These are phyloP conservation scores for Heliocidaris tuberculata DNA, from an alignment of 35 echinoderm and acorn worm genomes.

Conservation along the genomic window DNA sequence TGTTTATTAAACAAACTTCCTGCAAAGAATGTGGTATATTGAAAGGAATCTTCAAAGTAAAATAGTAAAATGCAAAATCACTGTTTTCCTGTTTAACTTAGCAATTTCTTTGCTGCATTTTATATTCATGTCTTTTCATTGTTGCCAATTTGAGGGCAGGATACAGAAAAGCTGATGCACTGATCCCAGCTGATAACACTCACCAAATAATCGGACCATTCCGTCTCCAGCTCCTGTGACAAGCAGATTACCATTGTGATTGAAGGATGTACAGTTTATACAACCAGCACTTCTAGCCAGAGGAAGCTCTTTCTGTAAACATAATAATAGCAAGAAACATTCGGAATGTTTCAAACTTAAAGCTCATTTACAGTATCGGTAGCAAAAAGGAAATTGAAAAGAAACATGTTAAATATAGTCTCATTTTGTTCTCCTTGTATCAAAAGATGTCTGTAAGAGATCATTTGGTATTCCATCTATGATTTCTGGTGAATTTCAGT, in stretches of 20 bases:
- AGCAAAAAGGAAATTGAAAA: too few relatives aligned
- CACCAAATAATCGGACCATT: constrained; percentile 86
- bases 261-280: constrained; percentile 87
- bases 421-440: too few relatives aligned
- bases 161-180: not conserved
- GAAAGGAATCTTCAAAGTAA: too few relatives aligned
- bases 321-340: not conserved
- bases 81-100: too few relatives aligned
- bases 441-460: too few relatives aligned
- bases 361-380: too few relatives aligned
- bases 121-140: not conserved
- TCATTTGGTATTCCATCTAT: too few relatives aligned
- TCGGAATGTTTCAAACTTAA: not conserved
- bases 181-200: not conserved
- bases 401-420: too few relatives aligned
- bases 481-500: too few relatives aligned
- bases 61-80: too few relatives aligned
- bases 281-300: constrained; percentile 57
- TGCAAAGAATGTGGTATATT: too few relatives aligned
- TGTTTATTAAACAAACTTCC: not conserved
- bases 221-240: constrained; percentile 83
- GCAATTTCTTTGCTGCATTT: too few relatives aligned
- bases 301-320: constrained; percentile 63
- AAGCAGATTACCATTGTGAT: constrained; percentile 91
- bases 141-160: not conserved